Base-by-base conservation (phyloP, 2,888 invertebrate species). In the Cephonodes hylas region DNA sequence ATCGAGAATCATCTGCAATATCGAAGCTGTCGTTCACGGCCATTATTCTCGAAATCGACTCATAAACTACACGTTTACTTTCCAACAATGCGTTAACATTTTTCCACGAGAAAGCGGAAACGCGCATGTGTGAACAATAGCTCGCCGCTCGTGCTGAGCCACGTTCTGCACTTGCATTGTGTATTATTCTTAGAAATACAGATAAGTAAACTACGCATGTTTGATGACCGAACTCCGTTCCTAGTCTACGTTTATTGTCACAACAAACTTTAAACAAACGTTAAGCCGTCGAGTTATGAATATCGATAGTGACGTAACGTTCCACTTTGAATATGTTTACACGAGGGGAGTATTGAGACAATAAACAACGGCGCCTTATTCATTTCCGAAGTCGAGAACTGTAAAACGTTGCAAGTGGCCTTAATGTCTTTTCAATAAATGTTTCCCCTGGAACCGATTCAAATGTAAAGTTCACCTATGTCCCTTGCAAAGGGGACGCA, bases 91-190 rank as follows among this genome's bases (percentile, higher is more conserved):
- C 80, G 89, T 84, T 79, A 86, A 86, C 89, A 89, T 91, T 91
- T 91, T 91, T 91, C 85, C 89, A 85, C 89, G 91, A 84, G 91
- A 92, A 91, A 91, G 91, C 91, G 91, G 91, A 91, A 91, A 90
- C 87, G 82, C 87, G 86, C 84, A 85, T 86, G 85, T 88, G 83
- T 83, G 79, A 81, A 91, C 91, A 92, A 89, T 89, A 82, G 82
- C 82, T 74, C 74, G 76, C 75, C 80, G 79, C 83, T 84, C 84
- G 88, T 85, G 86, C 83, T 82, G 79, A 80, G 80, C 82, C 81
- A 85, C 83, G 89, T 88, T 88, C 85, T 86, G 78, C 76, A 71
- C 72, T 70, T 72, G 80, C 77, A 85, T 87, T 88, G 88, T 89
- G 81, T 84, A 80, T 84, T 83, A 80, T 91, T 89, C 88, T 76